Conservation (phyloP, 2,888 invertebrate species). For the Pterobdella sp. region DNA sequence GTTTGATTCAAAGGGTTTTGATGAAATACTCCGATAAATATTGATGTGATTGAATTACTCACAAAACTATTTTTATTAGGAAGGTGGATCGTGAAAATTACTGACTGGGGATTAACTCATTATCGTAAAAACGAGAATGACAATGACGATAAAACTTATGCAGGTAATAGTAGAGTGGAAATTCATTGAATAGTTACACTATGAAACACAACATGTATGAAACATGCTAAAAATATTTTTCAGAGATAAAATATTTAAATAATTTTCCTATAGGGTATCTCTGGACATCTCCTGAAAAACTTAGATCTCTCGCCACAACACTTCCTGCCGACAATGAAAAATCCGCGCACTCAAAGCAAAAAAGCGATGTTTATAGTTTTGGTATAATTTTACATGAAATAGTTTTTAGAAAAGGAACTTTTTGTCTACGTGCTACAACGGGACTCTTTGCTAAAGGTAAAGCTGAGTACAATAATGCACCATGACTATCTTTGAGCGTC, state of each 20-base stretch:
- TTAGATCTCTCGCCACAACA: too few species aligned
- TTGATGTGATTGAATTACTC: too few species aligned
- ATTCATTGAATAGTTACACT: too few species aligned
- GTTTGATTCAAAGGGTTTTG: too few species aligned
- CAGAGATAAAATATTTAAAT: too few species aligned
- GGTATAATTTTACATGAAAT: conserved; percentile 72
- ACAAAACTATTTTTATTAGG: too few species aligned
- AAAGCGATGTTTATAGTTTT: conserved; percentile 69
- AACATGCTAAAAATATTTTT: too few species aligned
- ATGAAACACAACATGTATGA: too few species aligned
- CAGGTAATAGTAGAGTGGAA: neutral
- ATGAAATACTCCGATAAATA: too few species aligned
- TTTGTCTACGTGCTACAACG: neutral
- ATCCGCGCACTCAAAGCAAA: conserved; percentile 32
- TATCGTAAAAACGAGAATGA: conserved; percentile 26
- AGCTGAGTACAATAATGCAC: neutral
- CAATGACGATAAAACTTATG: conserved; percentile 28
- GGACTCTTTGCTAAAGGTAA: neutral
- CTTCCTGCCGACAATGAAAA: neutral
- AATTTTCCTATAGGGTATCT: too few species aligned
- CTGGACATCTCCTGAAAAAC: conserved; percentile 44
- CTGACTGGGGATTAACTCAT: conserved; percentile 34
- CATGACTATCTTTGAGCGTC: conserved; percentile 1
- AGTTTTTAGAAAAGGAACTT: conserved; percentile 27
- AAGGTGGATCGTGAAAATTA: conserved; percentile 35